Evolutionary conservation across 2,113 vertebrate genomes (phyloP), one percentile per base, ranked within the genome.

Genomic region (Meles meles): DNA sequence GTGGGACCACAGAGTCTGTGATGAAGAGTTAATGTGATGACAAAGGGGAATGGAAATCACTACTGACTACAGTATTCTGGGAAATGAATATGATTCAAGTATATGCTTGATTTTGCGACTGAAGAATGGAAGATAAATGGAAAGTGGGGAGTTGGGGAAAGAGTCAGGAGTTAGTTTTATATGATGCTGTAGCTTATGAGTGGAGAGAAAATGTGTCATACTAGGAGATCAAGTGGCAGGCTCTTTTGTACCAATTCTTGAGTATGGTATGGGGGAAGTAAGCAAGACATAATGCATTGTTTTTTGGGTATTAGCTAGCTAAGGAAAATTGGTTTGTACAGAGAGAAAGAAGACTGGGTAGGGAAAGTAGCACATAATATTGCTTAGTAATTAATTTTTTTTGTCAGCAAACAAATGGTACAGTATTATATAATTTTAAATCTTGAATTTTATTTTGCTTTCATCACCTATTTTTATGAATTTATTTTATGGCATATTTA

Each of bases 401-500:
- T 76, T 18, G 23, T 13, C 12, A 13, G 7, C 42, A 74, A 59
- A 65, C 7, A 65, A 37, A 79, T 47, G 14, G 18, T 39, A 65
- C 1, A 27, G 4, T 47, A 15, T 47, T 61, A 47, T 1, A 15
- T 52, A 37, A 55, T 52, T 88, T 93, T 90, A 71, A 93, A 49
- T 10, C 14, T 65, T 55, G 31, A 47, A 5, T 34, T 88, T 47
- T 65, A 47, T 25, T 82, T 96, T n/a, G n/a, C 42, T 86, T 81
- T 37, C 9, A 8, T 65, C 7, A 37, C 11, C 8, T 37, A 18
- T 69, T 85, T 82, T 65, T 79, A 74, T 79, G 23, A n/a, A 79
- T 31, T 93, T 81, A 79, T 31, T 93, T 81, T 86, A 44, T 55
- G 21, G 52, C 4, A 18, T 57, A 83, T 49, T 90, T 74, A 79